Evolutionary conservation across 1,140 invertebrate species (phyloP), one percentile per base, ranked within the genome.

Genomic region (Pogonognathellus flavescens): DNA sequence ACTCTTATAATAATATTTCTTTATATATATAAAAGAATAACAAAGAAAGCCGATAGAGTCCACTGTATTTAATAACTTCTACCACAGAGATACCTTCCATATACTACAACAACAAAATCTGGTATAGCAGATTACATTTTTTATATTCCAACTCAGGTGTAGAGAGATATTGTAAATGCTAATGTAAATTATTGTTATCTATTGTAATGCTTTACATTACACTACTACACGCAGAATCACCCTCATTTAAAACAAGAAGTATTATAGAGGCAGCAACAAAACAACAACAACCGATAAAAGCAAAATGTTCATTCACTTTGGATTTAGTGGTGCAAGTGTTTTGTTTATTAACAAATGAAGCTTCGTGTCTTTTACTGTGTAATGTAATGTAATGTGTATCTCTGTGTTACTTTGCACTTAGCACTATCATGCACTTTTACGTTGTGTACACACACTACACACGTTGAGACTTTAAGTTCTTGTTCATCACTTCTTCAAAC

Each of bases 161-260:
- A 20, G 59, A 20, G 59, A 60, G 59, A 11, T 55, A 16, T 11
- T 55, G 59, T n/a, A 66, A 66, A 66, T 66, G 62, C 62, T 66
- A 66, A 66, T 66, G 62, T 66, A 25, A 66, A 66, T 25, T 66
- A 25, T 25, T 25, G 25, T 31, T 66, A 25, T 25, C 11, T 10
- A 66, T 66, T 25, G 9, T 66, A 66, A 41, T 41, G 31, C 31
- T 41, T 3, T 41, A 41, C 31, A 41, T 41, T 41, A 6, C 31
- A 41, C 31, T 41, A 41, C 31, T 41, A 41, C 31, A 41, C 31
- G 31, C 1, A 41, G 2, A 41, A 41, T 41, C 18, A 66, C 20
- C 25, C 22, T 18, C 14, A 66, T 41, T 6, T 3, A 3, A 41
- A 41, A 41, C 31, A 66, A 20, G 62, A 20, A 66, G 62, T 66